Conservation (phyloP, 2,888 invertebrate genomes). For the Selenia dentaria region DNA sequence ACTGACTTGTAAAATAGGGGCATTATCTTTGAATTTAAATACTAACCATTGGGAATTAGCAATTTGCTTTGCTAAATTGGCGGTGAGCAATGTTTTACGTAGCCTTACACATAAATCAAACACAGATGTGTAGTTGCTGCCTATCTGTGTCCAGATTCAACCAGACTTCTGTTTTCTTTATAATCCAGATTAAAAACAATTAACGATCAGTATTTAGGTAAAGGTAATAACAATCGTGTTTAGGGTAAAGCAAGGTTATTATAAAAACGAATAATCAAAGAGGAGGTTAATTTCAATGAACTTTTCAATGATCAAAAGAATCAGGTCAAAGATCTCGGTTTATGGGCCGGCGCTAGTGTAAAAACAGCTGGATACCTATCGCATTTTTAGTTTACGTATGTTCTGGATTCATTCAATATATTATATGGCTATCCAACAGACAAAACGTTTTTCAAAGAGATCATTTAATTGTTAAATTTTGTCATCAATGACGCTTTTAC, state of each 20-base stretch:
- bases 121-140: background rate
- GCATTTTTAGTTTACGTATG: conserved; percentile 1
- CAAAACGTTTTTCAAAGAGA: too few species aligned
- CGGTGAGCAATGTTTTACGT: background rate
- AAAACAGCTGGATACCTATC: conserved; percentile 3
- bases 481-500: too few species aligned
- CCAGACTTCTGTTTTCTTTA: background rate
- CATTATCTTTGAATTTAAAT: background rate
- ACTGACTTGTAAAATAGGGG: conserved; percentile 1
- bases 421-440: too few species aligned
- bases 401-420: background rate
- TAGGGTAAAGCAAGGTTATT: conserved; percentile 14
- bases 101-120: background rate
- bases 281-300: conserved; percentile 6
- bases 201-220: conserved; percentile 5
- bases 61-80: background rate
- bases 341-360: conserved; percentile 3
- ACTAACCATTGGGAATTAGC: background rate
- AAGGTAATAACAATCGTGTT: conserved; percentile 15
- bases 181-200: background rate
- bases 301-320: conserved; percentile 15
- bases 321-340: conserved; percentile 16
- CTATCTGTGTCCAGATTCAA: background rate
- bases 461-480: too few species aligned
- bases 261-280: conserved; percentile 15